Conservation (phyloP, 2,113 vertebrate species). For the Etheostoma cragini region DNA sequence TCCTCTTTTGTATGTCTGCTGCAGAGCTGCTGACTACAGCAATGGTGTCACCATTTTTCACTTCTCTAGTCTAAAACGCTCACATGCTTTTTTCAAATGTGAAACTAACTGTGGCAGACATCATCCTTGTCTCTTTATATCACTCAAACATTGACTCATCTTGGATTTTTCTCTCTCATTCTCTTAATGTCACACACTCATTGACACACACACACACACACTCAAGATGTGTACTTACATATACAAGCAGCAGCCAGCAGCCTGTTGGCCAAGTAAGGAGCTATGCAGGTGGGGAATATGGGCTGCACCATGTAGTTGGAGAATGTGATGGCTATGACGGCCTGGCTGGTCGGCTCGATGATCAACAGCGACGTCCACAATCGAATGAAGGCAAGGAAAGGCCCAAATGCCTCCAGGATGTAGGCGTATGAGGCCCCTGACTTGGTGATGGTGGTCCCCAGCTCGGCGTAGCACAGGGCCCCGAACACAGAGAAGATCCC, state of each 20-base stretch:
- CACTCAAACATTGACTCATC: background rate
- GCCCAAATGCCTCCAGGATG: conserved; percentile 93
- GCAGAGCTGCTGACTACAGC: conserved; percentile 47
- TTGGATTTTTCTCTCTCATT: background rate
- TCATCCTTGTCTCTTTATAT: background rate
- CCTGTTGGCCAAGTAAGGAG: conserved; percentile 88
- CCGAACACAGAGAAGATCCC: conserved; percentile 93
- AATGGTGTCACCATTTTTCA: conserved; percentile 53
- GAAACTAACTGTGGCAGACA: background rate
- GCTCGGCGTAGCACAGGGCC: conserved; percentile 93
- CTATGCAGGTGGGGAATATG: conserved; percentile 88
- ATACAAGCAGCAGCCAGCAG: conserved; percentile 91
- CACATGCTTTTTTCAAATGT: conserved; percentile 23
- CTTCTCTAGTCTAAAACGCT: conserved; percentile 60
- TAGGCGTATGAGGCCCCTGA: conserved; percentile 95
- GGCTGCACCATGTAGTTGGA: conserved; percentile 96
- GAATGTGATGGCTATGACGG: conserved; percentile 93
- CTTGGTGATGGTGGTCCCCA: conserved; percentile 95
- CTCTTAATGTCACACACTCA: background rate
- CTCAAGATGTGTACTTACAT: conserved; percentile 84
- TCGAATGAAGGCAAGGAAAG: conserved; percentile 90
- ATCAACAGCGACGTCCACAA: conserved; percentile 94
- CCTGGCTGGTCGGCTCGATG: conserved; percentile 94
- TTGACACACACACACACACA: background rate
- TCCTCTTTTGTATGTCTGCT: conserved; percentile 58